Percentiles rank a stretch among this genome's conserved stretches.
phyloP scores from a whole-genome alignment of 2,888 invertebrate species.

The Tetramorium bicarinatum region DNA sequence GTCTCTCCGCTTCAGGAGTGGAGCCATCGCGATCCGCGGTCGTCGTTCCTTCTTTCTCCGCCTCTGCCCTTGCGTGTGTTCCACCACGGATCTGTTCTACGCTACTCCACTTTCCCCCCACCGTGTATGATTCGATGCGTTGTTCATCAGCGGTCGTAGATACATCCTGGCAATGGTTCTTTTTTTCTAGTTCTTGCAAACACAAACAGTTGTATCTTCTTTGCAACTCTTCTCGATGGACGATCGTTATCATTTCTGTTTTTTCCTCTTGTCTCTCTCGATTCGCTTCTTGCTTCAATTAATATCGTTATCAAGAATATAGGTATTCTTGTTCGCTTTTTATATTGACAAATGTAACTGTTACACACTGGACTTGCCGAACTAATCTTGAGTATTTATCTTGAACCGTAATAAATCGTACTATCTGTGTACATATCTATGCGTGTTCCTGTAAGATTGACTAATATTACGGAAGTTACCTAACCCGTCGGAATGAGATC shows the following conservation, averaged over 20 bases:
- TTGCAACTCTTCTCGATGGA: background rate
- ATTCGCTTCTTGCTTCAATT: background rate
- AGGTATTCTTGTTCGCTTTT: constrained; percentile 9
- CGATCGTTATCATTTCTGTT: background rate
- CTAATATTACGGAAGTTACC: background rate
- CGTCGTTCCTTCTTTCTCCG: constrained; percentile 64
- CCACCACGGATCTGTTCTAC: constrained; percentile 39
- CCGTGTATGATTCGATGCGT: background rate
- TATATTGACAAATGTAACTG: constrained; percentile 4
- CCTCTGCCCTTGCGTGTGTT: constrained; percentile 40
- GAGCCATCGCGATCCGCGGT: constrained; percentile 46
- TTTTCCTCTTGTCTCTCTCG: background rate
- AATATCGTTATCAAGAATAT: background rate
- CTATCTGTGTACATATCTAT: constrained; percentile 5
- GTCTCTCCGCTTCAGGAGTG: constrained; percentile 68
- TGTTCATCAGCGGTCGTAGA: background rate
- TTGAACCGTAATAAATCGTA: constrained; percentile 22
- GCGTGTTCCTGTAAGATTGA: background rate
- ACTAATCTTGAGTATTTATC: constrained; percentile 33
- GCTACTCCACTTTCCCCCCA: constrained; percentile 44
- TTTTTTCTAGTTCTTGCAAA: constrained; percentile 24
- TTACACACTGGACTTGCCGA: constrained; percentile 2
- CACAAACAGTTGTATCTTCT: background rate
- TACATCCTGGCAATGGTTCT: constrained; percentile 16
- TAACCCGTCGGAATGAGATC: background rate